Evolutionary conservation across 2,797 vertebrate genomes (phyloP).

Genomic region (Champsocephalus esox): DNA sequence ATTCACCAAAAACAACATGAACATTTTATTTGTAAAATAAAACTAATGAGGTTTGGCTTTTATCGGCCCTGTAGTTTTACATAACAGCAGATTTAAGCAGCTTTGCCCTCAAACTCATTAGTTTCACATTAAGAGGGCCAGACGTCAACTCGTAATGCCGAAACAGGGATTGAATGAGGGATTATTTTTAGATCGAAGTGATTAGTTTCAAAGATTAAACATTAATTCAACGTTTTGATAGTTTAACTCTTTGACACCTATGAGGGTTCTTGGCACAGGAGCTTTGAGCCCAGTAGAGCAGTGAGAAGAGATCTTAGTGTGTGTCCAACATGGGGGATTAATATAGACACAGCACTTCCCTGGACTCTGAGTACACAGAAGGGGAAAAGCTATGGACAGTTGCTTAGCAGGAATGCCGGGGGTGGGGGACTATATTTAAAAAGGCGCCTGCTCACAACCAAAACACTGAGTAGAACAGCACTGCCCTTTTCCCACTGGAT

Average conservation of each 20-base stretch:
- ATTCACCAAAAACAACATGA: neutral
- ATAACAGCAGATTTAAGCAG: constrained; percentile 45
- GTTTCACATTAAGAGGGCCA: constrained; percentile 49
- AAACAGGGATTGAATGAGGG: constrained; percentile 24
- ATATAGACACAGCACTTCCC: constrained; percentile 75
- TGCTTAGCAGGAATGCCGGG: constrained; percentile 81
- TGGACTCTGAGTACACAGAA: constrained; percentile 70
- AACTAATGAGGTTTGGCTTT: constrained; percentile 15
- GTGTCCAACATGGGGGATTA: constrained; percentile 73
- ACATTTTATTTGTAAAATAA: neutral
- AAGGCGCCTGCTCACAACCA: constrained; percentile 76
- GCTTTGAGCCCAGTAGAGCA: constrained; percentile 44
- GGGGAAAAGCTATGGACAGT: constrained; percentile 74
- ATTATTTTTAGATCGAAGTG: constrained; percentile 48
- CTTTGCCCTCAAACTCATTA: constrained; percentile 52
- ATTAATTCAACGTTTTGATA: constrained; percentile 36
- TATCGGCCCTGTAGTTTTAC: constrained; percentile 23
- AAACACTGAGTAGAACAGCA: constrained; percentile 72
- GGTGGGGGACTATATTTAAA: constrained; percentile 82
- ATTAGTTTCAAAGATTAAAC: constrained; percentile 47
- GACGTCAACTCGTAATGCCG: constrained; percentile 28
- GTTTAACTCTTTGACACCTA: constrained; percentile 26
- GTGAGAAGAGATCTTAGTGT: constrained; percentile 51
- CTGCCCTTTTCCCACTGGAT: constrained; percentile 69
- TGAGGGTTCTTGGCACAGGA: constrained; percentile 24